A percentile compares a stretch with the other conserved stretches of the same genome.
phyloP scores from a whole-genome alignment of 1,140 invertebrate genomes.

The Drosophila punjabiensis region DNA sequence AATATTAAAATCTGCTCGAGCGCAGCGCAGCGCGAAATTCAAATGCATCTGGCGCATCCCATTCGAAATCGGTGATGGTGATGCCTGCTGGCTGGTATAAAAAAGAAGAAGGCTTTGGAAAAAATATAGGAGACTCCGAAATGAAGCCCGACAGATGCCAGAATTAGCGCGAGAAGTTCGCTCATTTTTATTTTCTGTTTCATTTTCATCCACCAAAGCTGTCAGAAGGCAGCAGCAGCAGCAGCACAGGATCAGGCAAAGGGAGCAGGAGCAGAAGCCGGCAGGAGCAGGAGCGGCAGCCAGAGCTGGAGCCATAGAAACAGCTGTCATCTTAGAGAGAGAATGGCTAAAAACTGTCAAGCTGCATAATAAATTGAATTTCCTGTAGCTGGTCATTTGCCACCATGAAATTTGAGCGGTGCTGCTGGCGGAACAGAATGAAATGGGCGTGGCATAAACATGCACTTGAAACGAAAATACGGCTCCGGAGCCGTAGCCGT shows the following conservation, averaged over 20 bases:
- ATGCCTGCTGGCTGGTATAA: conserved; percentile 4
- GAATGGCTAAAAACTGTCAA: conserved; percentile 71
- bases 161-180: conserved; percentile 71
- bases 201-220: conserved; percentile 38
- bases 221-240: conserved; percentile 31
- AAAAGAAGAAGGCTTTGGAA: conserved; percentile 5
- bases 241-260: conserved; percentile 23
- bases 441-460: conserved; percentile 56
- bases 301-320: conserved; percentile 24
- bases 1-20: conserved; percentile 80
- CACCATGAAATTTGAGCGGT: conserved; percentile 59
- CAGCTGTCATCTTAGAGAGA: conserved; percentile 70
- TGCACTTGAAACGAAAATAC: conserved; percentile 63
- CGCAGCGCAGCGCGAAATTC: conserved; percentile 79
- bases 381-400: conserved; percentile 77
- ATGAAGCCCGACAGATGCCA: conserved; percentile 64
- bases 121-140: conserved; percentile 45
- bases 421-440: conserved; percentile 15
- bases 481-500: not conserved
- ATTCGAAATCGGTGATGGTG: conserved; percentile 56
- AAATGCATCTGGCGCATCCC: conserved; percentile 75
- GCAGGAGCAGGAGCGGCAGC: conserved; percentile 2
- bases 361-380: conserved; percentile 84
- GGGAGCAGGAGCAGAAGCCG: not conserved
- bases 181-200: conserved; percentile 55